A percentile compares a stretch with the other conserved stretches of the same genome.
These are phyloP conservation scores for Anseranas semipalmata DNA, from an alignment of 2,113 vertebrate species.

Conservation along the genomic window DNA sequence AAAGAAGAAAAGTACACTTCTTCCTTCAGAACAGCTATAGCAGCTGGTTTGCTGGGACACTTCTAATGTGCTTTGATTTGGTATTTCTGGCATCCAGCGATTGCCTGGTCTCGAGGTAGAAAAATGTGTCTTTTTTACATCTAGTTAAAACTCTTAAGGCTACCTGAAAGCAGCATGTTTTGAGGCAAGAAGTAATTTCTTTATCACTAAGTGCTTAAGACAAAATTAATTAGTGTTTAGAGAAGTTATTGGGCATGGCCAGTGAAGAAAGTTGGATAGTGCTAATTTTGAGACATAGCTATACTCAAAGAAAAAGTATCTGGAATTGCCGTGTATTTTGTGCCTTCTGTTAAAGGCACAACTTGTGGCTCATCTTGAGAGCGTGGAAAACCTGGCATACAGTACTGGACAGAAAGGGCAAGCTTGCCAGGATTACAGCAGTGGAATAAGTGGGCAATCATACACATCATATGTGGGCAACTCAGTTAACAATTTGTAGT, in stretches of 20 bases:
- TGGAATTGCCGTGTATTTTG: neutral
- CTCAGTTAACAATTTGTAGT: fast-evolving
- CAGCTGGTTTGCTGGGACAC: neutral
- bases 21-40: neutral
- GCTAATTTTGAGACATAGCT: neutral
- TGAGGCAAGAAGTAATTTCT: neutral
- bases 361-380: neutral
- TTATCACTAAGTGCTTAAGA: neutral
- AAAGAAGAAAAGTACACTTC: neutral
- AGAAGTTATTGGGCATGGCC: neutral
- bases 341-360: neutral
- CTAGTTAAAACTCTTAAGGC: neutral
- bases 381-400: neutral
- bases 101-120: neutral
- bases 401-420: neutral
- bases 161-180: neutral
- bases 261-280: neutral
- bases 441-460: too few species aligned
- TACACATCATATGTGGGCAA: too few species aligned
- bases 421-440: neutral
- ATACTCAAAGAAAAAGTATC: neutral
- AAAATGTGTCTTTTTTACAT: neutral
- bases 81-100: neutral
- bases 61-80: neutral
- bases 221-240: neutral